Base-by-base conservation (phyloP, 2,797 vertebrate species). In the Artibeus lituratus region DNA sequence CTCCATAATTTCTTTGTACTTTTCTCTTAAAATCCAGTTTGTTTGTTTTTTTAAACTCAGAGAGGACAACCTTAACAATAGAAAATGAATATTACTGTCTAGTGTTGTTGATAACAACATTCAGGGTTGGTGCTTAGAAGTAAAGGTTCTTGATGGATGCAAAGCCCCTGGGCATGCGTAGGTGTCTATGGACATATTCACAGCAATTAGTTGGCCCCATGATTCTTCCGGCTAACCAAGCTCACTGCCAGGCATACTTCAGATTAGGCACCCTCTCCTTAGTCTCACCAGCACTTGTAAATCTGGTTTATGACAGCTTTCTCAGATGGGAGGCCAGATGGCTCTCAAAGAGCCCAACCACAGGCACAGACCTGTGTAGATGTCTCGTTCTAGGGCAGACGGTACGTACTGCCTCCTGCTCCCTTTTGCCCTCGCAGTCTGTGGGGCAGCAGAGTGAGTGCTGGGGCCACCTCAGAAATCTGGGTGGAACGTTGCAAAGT, bases 311-410 rank as follows among this genome's bases (percentile, higher is more conserved):
- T 55, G 32, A 86, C 14, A 92, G 80, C 22, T 94, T 74, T 80
- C 26, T 76, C 5, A 12, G 74, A 24, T 37, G 44, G 26, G 72
- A 37, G 77, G 35, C 32, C 89, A 95, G 62, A 74, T 70, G 65
- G 80, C 73, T 86, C 76, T 76, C 62, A 86, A 86, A 94, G 65
- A 85, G 57, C 62, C 49, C 53, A 0, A 65, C 47, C 59, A 83
- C 62, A 85, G 82, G 65, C 35, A 94, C 42, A 86, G 49, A 82
- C n/a, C 90, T 83, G 29, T 70, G 65, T 69, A 90, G 87, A 51
- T 91, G 80, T 78, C 55, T 73, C 73, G 3, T 72, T 94, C 86
- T 87, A 88, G 78, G 76, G 76, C 80, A 93, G 65, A 91, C 78
- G 94, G 76, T 51, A 80, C 86, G 65, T 86, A 92, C 15, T 51